Base-by-base conservation (phyloP, 2,797 vertebrate genomes). In the Micrastur ruficollis region DNA sequence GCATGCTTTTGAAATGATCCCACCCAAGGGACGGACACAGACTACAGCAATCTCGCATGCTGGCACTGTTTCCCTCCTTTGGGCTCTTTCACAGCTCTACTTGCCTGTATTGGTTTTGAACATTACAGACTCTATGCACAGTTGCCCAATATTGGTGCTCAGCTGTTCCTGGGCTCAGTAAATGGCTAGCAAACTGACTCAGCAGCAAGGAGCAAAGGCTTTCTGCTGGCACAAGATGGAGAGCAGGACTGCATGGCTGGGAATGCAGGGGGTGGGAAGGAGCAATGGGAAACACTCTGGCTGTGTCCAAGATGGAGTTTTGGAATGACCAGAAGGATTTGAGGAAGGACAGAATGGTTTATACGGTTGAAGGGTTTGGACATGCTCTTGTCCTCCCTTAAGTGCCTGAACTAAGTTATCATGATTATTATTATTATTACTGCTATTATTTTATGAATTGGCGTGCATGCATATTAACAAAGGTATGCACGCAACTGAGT, bases 31-130 rank as follows among this genome's bases (percentile, higher is more conserved):
- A 27, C 2, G 5, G 58, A 23, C 32, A 25, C 18, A 1, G 5
- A 36, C 17, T 9, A 5, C n/a, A 66, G n/a, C 21, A 15, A 14
- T 14, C 12, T 25, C 11, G 26, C 0, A 0, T 12, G 10, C 72
- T 59, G 59, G n/a, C 8, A 4, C 38, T 11, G 2, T 12, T 71
- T 11, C 31, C 47, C 68, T 42, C 59, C 42, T 63, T 26, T 14
- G 55, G 42, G 49, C n/a, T 68, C 71, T 53, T 38, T 25, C 17
- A 49, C 32, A 53, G n/a, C 55, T 86, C 42, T 5, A 1, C 27
- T 55, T 68, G 34, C 29, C 49, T 50, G 21, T 29, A 3, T 8
- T 56, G 14, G 55, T 58, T 81, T 42, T 36, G 49, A 47, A 20
- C 23, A 11, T 23, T 4, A 15, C 63, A 75, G 65, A 12, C 16